These are phyloP conservation scores for Fragum whitleyi DNA, from an alignment of 2,888 invertebrate species.

Conservation along the genomic window DNA sequence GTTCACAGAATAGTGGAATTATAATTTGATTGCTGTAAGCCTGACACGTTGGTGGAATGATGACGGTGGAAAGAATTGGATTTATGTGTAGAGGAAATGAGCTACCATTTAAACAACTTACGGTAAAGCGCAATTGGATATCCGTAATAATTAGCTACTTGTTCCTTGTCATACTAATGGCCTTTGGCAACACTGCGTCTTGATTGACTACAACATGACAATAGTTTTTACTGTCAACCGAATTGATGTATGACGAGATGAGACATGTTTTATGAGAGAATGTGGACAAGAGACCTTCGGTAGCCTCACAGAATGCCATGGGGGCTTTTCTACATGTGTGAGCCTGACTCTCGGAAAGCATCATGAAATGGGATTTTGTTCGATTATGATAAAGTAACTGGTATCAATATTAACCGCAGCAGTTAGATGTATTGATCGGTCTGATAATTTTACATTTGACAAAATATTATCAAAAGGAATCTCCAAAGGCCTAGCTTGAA, in stretches of 20 bases:
- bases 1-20: background rate
- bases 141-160: background rate
- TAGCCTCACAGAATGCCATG: background rate
- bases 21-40: background rate
- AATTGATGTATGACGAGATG: background rate
- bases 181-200: background rate
- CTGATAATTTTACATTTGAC: background rate
- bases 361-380: background rate
- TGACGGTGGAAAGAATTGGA: background rate
- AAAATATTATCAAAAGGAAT: background rate
- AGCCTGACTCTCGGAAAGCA: background rate
- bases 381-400: background rate
- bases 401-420: background rate
- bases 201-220: background rate
- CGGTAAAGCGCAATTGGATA: background rate
- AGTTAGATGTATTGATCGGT: background rate
- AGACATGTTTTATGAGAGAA: background rate
- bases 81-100: background rate
- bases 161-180: background rate
- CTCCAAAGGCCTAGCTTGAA: background rate
- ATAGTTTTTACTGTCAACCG: background rate
- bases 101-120: background rate
- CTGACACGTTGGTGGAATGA: background rate
- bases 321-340: background rate
- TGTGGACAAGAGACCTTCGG: background rate